phyloP scores from a whole-genome alignment of 2,888 invertebrate species.

The Epistrophella euchroma region DNA sequence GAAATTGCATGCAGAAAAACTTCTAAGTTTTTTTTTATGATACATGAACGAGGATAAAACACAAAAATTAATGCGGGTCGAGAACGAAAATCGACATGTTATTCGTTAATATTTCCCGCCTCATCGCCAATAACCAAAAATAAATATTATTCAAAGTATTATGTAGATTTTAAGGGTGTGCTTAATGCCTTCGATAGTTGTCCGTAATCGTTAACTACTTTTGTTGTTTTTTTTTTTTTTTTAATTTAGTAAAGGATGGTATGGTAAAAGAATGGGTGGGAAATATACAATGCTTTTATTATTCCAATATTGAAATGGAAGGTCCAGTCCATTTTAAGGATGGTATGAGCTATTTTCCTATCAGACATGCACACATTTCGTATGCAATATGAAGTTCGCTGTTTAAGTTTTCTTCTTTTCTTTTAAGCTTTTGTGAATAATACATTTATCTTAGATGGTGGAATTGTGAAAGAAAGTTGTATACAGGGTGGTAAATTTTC shows the following conservation, averaged over 20 bases:
- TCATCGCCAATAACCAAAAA: conserved; percentile 68
- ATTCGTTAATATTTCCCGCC: conserved; percentile 60
- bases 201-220: conserved; percentile 60
- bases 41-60: conserved; percentile 43
- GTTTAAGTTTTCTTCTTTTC: neutral
- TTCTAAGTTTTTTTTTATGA: conserved; percentile 39
- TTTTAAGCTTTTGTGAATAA: neutral
- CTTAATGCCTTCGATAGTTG: conserved; percentile 73
- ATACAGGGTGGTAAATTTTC: no score
- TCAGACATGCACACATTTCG: conserved; percentile 38
- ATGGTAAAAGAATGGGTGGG: conserved; percentile 13
- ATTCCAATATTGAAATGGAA: conserved; percentile 58
- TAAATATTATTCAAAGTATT: conserved; percentile 63
- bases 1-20: conserved; percentile 62
- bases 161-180: conserved; percentile 75
- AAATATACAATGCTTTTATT: conserved; percentile 61
- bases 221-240: conserved; percentile 10
- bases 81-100: conserved; percentile 72
- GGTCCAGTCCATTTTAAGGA: conserved; percentile 39
- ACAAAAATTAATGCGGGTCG: conserved; percentile 51
- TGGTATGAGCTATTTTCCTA: conserved; percentile 14
- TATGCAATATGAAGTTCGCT: conserved; percentile 26
- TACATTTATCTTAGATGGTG: neutral
- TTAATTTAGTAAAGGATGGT: conserved; percentile 20
- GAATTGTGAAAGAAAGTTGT: neutral